Percentiles rank a stretch among this genome's conserved stretches.
phyloP scores from a whole-genome alignment of 2,888 invertebrate species.

The Dinocampus coccinellae region DNA sequence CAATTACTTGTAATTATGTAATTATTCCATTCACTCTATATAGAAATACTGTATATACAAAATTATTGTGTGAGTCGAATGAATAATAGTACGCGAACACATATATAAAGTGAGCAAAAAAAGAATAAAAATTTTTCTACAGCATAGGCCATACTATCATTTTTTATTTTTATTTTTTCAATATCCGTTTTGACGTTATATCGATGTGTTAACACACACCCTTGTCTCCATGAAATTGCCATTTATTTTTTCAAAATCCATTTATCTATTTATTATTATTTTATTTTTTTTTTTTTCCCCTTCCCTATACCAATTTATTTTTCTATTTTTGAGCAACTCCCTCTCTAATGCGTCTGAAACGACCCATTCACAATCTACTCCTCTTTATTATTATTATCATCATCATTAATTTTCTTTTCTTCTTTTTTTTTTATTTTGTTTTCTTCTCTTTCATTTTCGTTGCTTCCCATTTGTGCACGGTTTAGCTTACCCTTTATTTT shows the following conservation, averaged over 20 bases:
- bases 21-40: no score
- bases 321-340: no score
- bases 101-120: neutral
- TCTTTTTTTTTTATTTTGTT: neutral
- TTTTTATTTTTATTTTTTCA: neutral
- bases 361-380: slow-evolving; percentile 17
- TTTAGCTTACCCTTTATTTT: slow-evolving; percentile 48
- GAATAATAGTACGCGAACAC: neutral
- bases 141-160: neutral
- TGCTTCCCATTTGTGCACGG: slow-evolving; percentile 13
- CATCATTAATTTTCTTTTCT: no score
- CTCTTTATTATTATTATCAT: neutral
- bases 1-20: neutral
- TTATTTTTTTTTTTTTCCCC: no score
- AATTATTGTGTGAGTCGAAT: slow-evolving; percentile 1
- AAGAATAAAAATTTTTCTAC: neutral
- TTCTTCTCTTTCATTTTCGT: slow-evolving; percentile 2
- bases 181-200: neutral
- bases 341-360: slow-evolving; percentile 19
- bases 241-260: neutral
- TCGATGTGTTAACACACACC: neutral
- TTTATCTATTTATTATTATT: neutral
- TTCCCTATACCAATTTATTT: no score
- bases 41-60: slow-evolving; percentile 4
- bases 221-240: neutral